Conservation (phyloP, 2,888 invertebrate species). For the Polymixis lichenea region DNA sequence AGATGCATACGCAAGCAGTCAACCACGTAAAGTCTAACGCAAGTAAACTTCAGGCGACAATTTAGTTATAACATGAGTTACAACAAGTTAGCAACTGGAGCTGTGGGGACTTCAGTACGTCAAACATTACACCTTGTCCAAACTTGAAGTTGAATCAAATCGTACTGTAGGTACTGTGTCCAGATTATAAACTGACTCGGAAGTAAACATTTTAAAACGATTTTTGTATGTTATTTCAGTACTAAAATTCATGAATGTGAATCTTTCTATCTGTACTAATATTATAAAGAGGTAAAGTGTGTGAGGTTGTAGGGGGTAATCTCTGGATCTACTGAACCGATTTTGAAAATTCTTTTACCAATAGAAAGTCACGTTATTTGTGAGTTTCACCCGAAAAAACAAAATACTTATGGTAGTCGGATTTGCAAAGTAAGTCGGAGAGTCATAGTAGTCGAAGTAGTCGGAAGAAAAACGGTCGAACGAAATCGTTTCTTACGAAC, state of each 20-base stretch:
- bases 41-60: slow-evolving; percentile 36
- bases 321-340: too few species aligned
- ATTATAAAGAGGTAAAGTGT: too few species aligned
- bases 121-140: slow-evolving; percentile 32
- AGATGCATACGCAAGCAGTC: background rate
- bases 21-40: background rate
- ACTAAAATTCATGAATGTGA: background rate
- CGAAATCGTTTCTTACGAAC: too few species aligned
- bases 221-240: background rate
- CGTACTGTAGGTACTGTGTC: background rate
- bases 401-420: too few species aligned
- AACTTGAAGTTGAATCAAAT: slow-evolving; percentile 15
- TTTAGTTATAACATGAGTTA: slow-evolving; percentile 36
- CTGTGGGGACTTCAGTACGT: slow-evolving; percentile 1
- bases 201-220: background rate
- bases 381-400: too few species aligned
- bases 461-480: too few species aligned
- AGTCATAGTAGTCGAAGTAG: too few species aligned
- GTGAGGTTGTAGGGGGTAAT: too few species aligned
- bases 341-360: too few species aligned
- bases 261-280: too few species aligned
- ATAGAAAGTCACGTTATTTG: too few species aligned
- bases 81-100: slow-evolving; percentile 34
- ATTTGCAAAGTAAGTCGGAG: too few species aligned
- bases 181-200: background rate